Evolutionary conservation across 1,140 invertebrate genomes (phyloP), one percentile per base, ranked within the genome.

Genomic region (Archegozetes longisetosus): DNA sequence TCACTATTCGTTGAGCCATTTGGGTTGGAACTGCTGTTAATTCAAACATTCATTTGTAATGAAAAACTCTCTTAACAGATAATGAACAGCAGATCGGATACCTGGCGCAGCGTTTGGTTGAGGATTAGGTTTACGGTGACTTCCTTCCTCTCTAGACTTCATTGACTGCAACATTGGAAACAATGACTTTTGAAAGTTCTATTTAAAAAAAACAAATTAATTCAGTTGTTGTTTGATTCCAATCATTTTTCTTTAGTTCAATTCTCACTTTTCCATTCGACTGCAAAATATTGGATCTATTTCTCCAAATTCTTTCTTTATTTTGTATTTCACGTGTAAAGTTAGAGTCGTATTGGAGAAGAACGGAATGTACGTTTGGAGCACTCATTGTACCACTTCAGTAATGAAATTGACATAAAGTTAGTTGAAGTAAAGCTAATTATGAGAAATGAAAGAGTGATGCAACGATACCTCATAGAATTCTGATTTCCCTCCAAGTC

Each of bases 301-400:
- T 96, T 63, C 93, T 79, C 90, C 92, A 97, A 66, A 95, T 85
- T 57, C 92, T 75, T 74, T 98, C 93, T 62, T 90, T 75, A 54
- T 87, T 92, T 17, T 95, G 85, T 69, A 98, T 96, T 73, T 95
- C 88, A 73, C 92, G 88, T 0, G 92, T 95, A 14, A 92, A 84
- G 71, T 95, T 90, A 3, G 95, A 85, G 73, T 96, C 92, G 74
- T 92, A 89, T 71, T 95, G 90, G 4, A 96, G 75, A 66, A 95
- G 92, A 27, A 62, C 52, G 0, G 47, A 55, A 27, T 40, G 22
- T 20, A 68, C 68, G 3, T 69, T 69, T 1, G 68, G 62, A 28
- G 67, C 71, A 27, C 49, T 29, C 9, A 20, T 51, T 23, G 25
- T 14, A 23, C 57, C 49, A 24, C 12, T 49, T n/a, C 3, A 54